Percentiles rank a stretch among this genome's conserved stretches.
These are phyloP conservation scores for Sardina pilchardus DNA, from an alignment of 2,113 vertebrate genomes.

Conservation along the genomic window DNA sequence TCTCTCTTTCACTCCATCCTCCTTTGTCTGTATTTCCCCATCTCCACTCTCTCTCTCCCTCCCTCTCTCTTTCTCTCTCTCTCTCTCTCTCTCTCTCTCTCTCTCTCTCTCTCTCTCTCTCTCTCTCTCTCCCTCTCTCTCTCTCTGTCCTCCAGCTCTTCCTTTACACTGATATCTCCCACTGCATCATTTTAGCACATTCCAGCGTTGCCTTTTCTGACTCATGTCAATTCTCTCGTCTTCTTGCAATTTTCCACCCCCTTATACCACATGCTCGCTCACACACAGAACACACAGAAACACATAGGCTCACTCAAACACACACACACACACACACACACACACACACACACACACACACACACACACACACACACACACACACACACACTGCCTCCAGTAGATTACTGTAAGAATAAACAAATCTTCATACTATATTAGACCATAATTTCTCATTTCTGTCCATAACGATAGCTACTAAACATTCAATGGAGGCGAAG, in stretches of 20 bases:
- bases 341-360: neutral
- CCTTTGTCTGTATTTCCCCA: conserved; percentile 20
- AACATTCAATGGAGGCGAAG: neutral
- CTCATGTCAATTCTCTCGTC: neutral
- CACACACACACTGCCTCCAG: neutral
- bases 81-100: conserved; percentile 41
- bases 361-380: neutral
- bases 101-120: conserved; percentile 29
- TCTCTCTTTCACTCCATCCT: neutral
- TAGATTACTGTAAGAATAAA: neutral
- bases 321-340: neutral
- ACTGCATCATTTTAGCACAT: neutral
- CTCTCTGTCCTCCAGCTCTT: conserved; percentile 8
- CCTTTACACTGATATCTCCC: conserved; percentile 29
- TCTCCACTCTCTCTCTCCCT: conserved; percentile 31
- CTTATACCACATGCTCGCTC: neutral
- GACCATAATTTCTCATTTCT: conserved; percentile 29
- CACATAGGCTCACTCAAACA: neutral
- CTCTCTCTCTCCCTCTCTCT: conserved; percentile 45
- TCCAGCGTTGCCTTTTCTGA: neutral
- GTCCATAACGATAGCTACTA: conserved; percentile 12
- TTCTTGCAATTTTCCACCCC: neutral
- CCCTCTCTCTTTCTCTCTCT: neutral
- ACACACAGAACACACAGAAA: neutral
- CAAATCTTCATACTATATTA: conserved; percentile 38